Percentiles rank a stretch among this genome's conserved stretches.
Conservation (phyloP, 2,797 vertebrate genomes). For the Labroides dimidiatus region DNA sequence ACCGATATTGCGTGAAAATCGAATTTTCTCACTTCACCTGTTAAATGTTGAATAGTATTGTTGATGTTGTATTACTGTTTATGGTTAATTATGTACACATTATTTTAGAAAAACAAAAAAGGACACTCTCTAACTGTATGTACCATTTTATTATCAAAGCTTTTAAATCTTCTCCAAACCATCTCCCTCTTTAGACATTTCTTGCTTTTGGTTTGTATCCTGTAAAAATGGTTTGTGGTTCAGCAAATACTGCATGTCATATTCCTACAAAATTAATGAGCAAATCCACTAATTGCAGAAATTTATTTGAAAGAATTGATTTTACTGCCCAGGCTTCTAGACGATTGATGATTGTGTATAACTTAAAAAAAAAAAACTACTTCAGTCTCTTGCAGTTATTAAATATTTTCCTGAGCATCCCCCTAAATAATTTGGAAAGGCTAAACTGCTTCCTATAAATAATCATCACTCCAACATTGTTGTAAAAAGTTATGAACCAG, state of each 20-base stretch:
- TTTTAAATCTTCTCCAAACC: neutral
- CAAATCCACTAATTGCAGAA: neutral
- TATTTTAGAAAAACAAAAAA: too few species aligned
- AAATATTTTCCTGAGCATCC: neutral
- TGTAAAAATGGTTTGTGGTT: neutral
- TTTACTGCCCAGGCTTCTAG: neutral
- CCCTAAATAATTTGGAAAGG: neutral
- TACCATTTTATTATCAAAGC: neutral
- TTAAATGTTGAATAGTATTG: too few species aligned
- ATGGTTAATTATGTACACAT: too few species aligned
- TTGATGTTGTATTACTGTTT: too few species aligned
- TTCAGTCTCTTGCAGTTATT: neutral
- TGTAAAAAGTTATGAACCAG: slow-evolving; percentile 1
- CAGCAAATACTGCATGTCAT: neutral
- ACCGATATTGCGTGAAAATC: too few species aligned
- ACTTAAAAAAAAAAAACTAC: neutral
- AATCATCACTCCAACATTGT: neutral
- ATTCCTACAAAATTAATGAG: neutral
- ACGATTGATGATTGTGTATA: neutral
- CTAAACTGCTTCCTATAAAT: neutral
- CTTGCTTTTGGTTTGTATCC: too few species aligned
- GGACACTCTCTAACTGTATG: neutral
- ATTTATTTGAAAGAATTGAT: neutral
- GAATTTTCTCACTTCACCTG: neutral
- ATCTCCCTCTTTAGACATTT: neutral